Percentiles rank a stretch among this genome's conserved stretches.
Conservation (phyloP, 2,888 invertebrate genomes). For the Sinhomidia bicolor region DNA sequence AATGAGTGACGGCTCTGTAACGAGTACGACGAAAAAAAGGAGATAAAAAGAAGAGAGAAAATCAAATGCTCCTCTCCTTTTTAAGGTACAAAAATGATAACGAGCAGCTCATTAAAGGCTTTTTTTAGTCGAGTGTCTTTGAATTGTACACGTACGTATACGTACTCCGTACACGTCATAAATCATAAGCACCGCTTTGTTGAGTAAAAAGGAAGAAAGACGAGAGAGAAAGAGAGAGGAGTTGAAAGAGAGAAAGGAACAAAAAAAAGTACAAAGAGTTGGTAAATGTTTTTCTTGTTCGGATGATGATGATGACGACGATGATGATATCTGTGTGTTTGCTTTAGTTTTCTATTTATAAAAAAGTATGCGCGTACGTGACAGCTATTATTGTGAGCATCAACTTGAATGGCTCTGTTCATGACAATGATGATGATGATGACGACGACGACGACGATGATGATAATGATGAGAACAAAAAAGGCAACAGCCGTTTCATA, state of each 20-base stretch:
- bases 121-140: background rate
- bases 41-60: background rate
- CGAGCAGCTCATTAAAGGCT: conserved; percentile 55
- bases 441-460: too few species aligned
- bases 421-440: too few species aligned
- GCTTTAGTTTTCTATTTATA: background rate
- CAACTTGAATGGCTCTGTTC: background rate
- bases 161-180: too few species aligned
- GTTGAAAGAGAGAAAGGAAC: background rate
- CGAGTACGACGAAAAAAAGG: background rate
- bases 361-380: conserved; percentile 13
- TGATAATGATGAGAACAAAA: conserved; percentile 18
- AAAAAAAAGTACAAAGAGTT: background rate
- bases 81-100: conserved; percentile 55
- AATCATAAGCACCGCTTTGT: background rate
- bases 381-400: conserved; percentile 8
- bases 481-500: conserved; percentile 33
- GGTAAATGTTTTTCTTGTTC: background rate
- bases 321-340: background rate
- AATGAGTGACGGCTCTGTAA: conserved; percentile 12
- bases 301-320: too few species aligned
- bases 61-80: conserved; percentile 8
- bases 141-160: background rate
- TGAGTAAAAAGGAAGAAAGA: background rate
- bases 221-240: background rate